Base-by-base conservation (phyloP, 2,888 invertebrate genomes). In the Stenoptilia bipunctidactyla region DNA sequence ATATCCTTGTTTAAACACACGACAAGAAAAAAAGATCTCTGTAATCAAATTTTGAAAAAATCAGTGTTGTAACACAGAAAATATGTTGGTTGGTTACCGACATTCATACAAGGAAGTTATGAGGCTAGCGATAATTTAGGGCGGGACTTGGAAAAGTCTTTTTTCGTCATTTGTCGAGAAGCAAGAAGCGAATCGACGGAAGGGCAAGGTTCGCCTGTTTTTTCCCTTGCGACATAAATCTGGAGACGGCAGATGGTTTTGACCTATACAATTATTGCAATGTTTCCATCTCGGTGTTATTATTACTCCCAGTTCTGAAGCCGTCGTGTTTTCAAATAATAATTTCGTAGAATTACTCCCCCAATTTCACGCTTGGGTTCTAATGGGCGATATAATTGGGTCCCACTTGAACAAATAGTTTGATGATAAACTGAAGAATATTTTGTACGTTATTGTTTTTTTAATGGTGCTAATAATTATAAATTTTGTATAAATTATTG, bases 171-270 rank as follows among this genome's bases (percentile, higher is more conserved):
- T 67, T 62, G 56, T 63, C 51, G 53, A 54, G 60, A 52, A 56
- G 61, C 63, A 62, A 65, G 65, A 66, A 67, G 61, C 54, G 63
- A 60, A 63, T 56, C 53, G 51, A 50, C 13, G 14, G 55, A 55
- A 56, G 54, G 56, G 54, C 58, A 13, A 27, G 37, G n/a, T 13
- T 15, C 13, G 58, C 52, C 59, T 45, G 55, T 58, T 62, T 73
- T 74, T 75, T 75, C 68, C 63, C 64, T 59, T 55, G 65, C 66
- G 64, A 72, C 69, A 74, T 79, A 79, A 76, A 79, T 77, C 76
- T 77, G 3, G 20, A 20, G 69, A 48, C 72, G 61, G 65, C 77
- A 76, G 68, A 73, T 77, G 77, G 70, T 68, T 73, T 73, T 76
- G 76, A 74, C 73, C 75, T 68, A 59, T 58, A 69, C 73, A 66